Base-by-base conservation (phyloP, 2,113 vertebrate species). In the Eclectus roratus region DNA sequence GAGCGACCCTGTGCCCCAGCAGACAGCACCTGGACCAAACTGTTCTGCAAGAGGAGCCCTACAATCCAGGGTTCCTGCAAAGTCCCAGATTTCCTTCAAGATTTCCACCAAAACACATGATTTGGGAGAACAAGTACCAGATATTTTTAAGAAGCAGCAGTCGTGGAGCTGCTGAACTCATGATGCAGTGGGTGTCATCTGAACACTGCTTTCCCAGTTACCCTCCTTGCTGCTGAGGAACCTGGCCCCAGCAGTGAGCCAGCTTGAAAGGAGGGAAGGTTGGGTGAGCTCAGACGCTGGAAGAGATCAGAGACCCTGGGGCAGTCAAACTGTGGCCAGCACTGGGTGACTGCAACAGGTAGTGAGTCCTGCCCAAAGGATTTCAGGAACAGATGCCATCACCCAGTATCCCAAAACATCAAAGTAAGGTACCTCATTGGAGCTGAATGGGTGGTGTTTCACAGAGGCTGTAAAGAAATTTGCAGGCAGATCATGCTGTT, bases 181-280 rank as follows among this genome's bases (percentile, higher is more conserved):
- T 31, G 50, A 41, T 37, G 27, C 61, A 33, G 0, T 8, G 27
- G 27, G 37, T n/a, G 14, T 88, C 43, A 39, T 41, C 43, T 68
- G 46, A 69, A 16, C 12, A 13, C 18, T 18, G 43, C 24, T 50
- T 17, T 44, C 80, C 12, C 31, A 39, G 20, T 58, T 86, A 17
- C 9, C 71, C 52, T 31, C 15, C 2, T 21, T 53, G 70, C 60
- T 73, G 58, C 70, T 0, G 0, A 49, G 55, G 66, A 53, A 31
- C 8, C 23, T 91, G 58, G 31, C 10, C 12, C 53, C 28, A 24
- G 1, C 1, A 2, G 23, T 63, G 52, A 87, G n/a, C 29, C 60
- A 71, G 41, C 24, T 35, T 35, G 70, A 29, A 13, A 64, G 49
- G 17, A 14, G 27, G 23, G 19, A 53, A 64, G 27, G 6, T 0